Evolutionary conservation across 2,113 vertebrate species (phyloP).

Genomic region (Neodontobutis hainanensis): DNA sequence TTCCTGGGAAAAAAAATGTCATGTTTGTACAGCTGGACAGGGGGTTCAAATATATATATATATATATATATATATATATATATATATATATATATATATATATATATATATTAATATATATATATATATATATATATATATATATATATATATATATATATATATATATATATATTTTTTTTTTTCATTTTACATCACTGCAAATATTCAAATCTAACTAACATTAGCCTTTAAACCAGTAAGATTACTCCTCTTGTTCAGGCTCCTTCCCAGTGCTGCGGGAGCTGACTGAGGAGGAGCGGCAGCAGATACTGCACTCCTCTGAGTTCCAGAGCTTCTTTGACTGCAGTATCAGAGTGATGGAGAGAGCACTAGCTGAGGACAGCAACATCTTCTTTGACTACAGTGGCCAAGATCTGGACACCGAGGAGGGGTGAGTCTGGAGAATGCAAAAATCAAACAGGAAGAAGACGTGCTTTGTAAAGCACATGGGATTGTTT

Average conservation of each 20-base stretch:
- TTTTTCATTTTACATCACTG: too few relatives aligned
- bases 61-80: too few relatives aligned
- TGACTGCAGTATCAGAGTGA: slow-evolving; percentile 93
- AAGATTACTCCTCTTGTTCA: background rate
- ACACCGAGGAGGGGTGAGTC: slow-evolving; percentile 95
- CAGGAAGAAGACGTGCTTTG: slow-evolving; percentile 4
- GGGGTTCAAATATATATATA: too few relatives aligned
- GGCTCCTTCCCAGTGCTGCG: slow-evolving; percentile 68
- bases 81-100: too few relatives aligned
- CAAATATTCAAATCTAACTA: too few relatives aligned
- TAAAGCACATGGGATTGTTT: slow-evolving; percentile 39
- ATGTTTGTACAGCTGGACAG: too few relatives aligned
- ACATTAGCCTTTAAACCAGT: too few relatives aligned
- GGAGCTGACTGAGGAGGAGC: slow-evolving; percentile 96
- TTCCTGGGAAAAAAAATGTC: too few relatives aligned
- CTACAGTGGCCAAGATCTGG: slow-evolving; percentile 91
- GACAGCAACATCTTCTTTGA: slow-evolving; percentile 95
- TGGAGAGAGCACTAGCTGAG: slow-evolving; percentile 94
- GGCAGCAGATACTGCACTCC: slow-evolving; percentile 94
- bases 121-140: too few relatives aligned
- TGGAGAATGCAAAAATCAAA: background rate
- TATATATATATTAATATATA: too few relatives aligned
- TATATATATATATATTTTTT: too few relatives aligned
- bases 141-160: too few relatives aligned
- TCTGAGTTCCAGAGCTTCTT: slow-evolving; percentile 98